Conservation (phyloP, 2,797 vertebrate genomes). For the Microctenopoma stevenorrisi region DNA sequence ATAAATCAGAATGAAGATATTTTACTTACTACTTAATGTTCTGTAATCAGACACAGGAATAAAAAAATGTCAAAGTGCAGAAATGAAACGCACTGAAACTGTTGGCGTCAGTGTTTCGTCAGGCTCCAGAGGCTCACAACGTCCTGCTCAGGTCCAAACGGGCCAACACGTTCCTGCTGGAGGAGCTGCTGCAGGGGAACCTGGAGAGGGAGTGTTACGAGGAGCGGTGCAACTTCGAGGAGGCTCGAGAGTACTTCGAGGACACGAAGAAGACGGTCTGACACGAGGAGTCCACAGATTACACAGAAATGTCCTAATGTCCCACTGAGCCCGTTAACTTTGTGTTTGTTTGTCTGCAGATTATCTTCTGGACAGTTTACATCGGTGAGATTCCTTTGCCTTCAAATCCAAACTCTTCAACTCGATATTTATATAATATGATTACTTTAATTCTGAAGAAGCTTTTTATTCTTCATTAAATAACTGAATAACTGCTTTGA, state of each 20-base stretch:
- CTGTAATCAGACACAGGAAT: no score
- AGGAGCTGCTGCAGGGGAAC: slow-evolving; percentile 89
- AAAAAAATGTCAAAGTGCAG: no score
- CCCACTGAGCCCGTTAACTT: neutral
- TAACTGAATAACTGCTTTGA: no score
- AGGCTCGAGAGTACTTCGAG: slow-evolving; percentile 91
- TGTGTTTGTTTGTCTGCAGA: slow-evolving; percentile 68
- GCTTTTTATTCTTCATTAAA: no score
- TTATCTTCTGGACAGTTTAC: slow-evolving; percentile 86
- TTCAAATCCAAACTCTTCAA: neutral
- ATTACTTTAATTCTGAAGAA: no score
- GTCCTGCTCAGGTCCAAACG: slow-evolving; percentile 85
- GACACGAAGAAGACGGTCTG: slow-evolving; percentile 77
- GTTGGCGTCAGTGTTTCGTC: slow-evolving; percentile 84
- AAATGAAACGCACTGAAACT: no score
- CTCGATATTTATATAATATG: no score
- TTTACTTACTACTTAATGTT: no score
- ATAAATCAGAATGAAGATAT: no score
- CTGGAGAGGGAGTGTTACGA: slow-evolving; percentile 92
- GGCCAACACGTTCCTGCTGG: slow-evolving; percentile 81
- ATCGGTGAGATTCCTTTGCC: slow-evolving; percentile 74
- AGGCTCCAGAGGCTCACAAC: slow-evolving; percentile 55
- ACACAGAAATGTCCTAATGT: no score
- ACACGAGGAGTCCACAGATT: neutral
- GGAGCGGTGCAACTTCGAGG: slow-evolving; percentile 88